Conservation (phyloP, 2,888 invertebrate genomes). For the Carabus problematicus region DNA sequence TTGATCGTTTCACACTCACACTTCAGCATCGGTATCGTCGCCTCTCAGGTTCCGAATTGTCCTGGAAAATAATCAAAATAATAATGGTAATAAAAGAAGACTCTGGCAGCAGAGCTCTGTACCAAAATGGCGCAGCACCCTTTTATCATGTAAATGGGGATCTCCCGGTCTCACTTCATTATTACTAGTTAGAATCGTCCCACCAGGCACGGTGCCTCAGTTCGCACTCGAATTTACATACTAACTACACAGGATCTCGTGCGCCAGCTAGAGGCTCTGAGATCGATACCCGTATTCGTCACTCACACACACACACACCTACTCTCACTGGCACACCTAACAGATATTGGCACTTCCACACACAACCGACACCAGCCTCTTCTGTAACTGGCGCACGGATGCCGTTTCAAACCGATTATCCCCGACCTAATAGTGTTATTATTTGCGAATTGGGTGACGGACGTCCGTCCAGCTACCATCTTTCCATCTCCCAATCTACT, state of each 20-base stretch:
- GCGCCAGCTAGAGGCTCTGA: neutral
- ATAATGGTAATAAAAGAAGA: slow-evolving; percentile 29
- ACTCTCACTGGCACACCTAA: neutral
- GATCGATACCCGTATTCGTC: slow-evolving; percentile 21
- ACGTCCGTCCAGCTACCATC: neutral
- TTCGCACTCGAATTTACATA: slow-evolving; percentile 40
- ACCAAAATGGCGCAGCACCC: slow-evolving; percentile 12
- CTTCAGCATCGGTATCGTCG: neutral
- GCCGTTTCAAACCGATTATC: slow-evolving; percentile 25
- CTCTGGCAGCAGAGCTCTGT: slow-evolving; percentile 1
- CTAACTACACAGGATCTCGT: slow-evolving; percentile 31
- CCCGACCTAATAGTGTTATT: slow-evolving; percentile 26
- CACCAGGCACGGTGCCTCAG: neutral
- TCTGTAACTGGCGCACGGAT: slow-evolving; percentile 8
- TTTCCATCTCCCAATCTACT: too few species aligned
- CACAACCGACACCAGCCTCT: neutral
- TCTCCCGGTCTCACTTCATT: slow-evolving; percentile 30
- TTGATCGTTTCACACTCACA: slow-evolving; percentile 5
- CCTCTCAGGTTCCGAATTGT: neutral
- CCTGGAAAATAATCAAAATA: slow-evolving; percentile 31
- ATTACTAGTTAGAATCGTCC: slow-evolving; percentile 35
- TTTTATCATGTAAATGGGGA: slow-evolving; percentile 36
- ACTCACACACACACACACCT: neutral
- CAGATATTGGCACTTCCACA: neutral
- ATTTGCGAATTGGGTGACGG: slow-evolving; percentile 13